Base-by-base conservation (phyloP, 2,113 vertebrate species). In the Alouatta palliata region DNA sequence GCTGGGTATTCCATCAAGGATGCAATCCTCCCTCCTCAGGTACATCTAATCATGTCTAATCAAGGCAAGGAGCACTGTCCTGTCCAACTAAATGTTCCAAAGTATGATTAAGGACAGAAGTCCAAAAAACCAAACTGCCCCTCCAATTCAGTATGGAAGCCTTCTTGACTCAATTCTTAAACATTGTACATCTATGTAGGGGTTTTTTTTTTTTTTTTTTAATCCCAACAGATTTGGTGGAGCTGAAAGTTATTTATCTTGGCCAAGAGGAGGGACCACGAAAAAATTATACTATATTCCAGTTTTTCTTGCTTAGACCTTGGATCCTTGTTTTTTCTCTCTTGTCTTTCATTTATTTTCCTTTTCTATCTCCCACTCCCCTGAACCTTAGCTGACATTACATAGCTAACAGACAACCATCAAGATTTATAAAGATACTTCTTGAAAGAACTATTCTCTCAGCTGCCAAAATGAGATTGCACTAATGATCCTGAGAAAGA, bases 191-290 rank as follows among this genome's bases (percentile, higher is more conserved):
- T 80, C 6, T 43, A 23, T 81, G 73, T 89, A 64, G 89, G 54
- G 58, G n/a, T 89, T 80, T 75, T n/a, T 86, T 30, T 92, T 8
- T 8, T 49, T 49, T 52, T 52, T 52, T 52, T 52, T 52, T 52
- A 16, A 17, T 35, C 80, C 6, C 47, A 76, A 70, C 71, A 86
- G 4, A 92, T 64, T 94, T 92, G 40, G 10, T 82, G 71, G 56
- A 92, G 35, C 52, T 94, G 40, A 87, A 90, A 82, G 27, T 86
- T 94, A 40, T 61, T 92, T 56, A 66, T 68, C 25, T 97, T 94
- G 68, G 30, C 58, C 30, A 82, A 77, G 43, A 82, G 25, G 21
- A 49, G 21, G 35, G 61, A 52, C 40, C 76, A 49, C 40, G 68
- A 80, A 92, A 89, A 7, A 94, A 84, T 85, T 75, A 73, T 73